These are phyloP conservation scores for Brachionus plicatilis DNA, from an alignment of 1,140 invertebrate genomes.

Conservation along the genomic window DNA sequence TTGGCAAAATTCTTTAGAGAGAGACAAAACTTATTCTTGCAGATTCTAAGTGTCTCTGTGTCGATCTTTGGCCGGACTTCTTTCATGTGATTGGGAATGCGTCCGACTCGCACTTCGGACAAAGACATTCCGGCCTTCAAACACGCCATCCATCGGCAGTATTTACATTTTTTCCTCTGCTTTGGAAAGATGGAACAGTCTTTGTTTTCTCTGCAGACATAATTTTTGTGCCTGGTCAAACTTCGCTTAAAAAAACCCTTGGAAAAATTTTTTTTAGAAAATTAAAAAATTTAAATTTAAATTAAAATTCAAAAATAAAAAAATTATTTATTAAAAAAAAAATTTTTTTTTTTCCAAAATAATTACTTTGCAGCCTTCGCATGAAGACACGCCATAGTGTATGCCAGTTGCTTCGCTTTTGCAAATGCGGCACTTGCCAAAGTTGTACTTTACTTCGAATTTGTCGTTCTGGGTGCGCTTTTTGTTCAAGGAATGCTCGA, in stretches of 20 bases:
- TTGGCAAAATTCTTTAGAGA: neutral
- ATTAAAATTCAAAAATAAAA: slow-evolving; percentile 48
- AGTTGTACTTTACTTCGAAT: neutral
- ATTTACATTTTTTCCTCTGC: slow-evolving; percentile 52
- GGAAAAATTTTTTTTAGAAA: neutral
- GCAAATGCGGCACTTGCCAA: slow-evolving; percentile 15
- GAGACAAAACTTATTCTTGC: neutral
- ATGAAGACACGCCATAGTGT: slow-evolving; percentile 40
- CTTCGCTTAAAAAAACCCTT: slow-evolving; percentile 42
- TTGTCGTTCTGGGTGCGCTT: neutral
- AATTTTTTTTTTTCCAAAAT: no score
- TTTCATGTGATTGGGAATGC: slow-evolving; percentile 53
- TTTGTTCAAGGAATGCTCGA: neutral
- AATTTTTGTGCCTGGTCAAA: slow-evolving; percentile 44
- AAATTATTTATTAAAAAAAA: neutral
- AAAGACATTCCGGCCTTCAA: slow-evolving; percentile 51
- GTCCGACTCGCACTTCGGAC: slow-evolving; percentile 49
- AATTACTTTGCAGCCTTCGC: slow-evolving; percentile 28
- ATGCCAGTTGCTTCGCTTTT: slow-evolving; percentile 16
- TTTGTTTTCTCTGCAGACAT: slow-evolving; percentile 50
- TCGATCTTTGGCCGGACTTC: slow-evolving; percentile 39
- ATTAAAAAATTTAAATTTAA: slow-evolving; percentile 47
- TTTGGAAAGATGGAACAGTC: slow-evolving; percentile 48
- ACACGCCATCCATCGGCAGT: slow-evolving; percentile 50
- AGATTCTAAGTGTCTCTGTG: neutral